Evolutionary conservation across 2,888 invertebrate species (phyloP).

Genomic region (Himalopsyche japonica): DNA sequence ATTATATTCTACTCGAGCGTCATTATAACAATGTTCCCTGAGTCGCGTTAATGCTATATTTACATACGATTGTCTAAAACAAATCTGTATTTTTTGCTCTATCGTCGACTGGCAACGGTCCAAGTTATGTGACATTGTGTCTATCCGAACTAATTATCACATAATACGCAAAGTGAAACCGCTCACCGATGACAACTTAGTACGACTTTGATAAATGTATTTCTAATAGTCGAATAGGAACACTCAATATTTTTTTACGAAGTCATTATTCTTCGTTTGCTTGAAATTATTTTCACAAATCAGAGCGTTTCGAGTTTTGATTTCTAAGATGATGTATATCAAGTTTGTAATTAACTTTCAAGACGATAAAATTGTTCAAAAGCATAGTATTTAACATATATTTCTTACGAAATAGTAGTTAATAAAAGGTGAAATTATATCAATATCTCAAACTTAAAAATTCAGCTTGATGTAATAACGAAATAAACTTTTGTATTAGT

Average conservation of each 20-base stretch:
- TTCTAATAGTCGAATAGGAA: background rate
- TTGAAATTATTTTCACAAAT: background rate
- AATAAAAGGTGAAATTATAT: too few relatives aligned
- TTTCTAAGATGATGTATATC: too few relatives aligned
- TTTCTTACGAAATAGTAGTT: too few relatives aligned
- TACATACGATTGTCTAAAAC: background rate
- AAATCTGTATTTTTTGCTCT: background rate
- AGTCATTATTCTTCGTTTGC: background rate
- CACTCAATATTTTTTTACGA: background rate
- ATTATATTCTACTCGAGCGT: too few relatives aligned
- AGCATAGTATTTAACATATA: too few relatives aligned
- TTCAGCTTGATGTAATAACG: too few relatives aligned
- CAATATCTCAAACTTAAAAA: too few relatives aligned
- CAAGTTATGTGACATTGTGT: slow-evolving; percentile 1
- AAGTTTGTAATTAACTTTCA: background rate
- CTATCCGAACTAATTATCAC: background rate
- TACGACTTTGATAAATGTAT: background rate
- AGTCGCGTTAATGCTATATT: background rate
- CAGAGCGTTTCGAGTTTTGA: too few relatives aligned
- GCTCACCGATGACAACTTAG: background rate
- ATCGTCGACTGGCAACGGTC: background rate
- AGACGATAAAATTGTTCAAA: background rate
- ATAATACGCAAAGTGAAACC: background rate
- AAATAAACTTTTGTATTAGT: too few relatives aligned
- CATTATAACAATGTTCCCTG: too few relatives aligned